Percentiles rank a stretch among this genome's conserved stretches.
Evolutionary conservation across 2,888 invertebrate species (phyloP).

Genomic region (Rhingia campestris): DNA sequence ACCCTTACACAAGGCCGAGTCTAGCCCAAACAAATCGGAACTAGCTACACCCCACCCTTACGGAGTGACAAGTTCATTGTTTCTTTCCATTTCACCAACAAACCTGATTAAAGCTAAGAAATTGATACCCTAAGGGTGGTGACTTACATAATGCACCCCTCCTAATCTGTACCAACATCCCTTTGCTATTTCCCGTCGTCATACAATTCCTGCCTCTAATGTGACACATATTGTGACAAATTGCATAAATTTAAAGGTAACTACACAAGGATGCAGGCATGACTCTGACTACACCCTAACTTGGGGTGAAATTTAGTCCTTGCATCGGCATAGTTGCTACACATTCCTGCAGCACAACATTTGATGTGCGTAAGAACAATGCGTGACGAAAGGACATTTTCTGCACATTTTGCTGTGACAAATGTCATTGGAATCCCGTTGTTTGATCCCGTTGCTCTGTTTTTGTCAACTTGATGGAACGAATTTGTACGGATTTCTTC

Average conservation of each 20-base stretch:
- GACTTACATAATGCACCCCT: slow-evolving; percentile 47
- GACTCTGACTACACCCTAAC: slow-evolving; percentile 26
- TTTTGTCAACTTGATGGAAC: slow-evolving; percentile 81
- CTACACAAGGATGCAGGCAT: neutral
- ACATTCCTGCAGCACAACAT: slow-evolving; percentile 53
- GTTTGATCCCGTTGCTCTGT: slow-evolving; percentile 74
- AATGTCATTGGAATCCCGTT: slow-evolving; percentile 65
- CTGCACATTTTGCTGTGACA: slow-evolving; percentile 78
- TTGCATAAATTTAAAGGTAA: slow-evolving; percentile 78
- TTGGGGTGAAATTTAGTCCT: slow-evolving; percentile 48
- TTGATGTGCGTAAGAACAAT: slow-evolving; percentile 79
- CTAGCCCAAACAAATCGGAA: slow-evolving; percentile 65
- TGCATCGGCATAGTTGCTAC: slow-evolving; percentile 23
- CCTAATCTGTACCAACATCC: slow-evolving; percentile 30
- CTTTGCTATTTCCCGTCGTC: slow-evolving; percentile 71
- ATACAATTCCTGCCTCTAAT: slow-evolving; percentile 82
- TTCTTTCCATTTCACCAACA: slow-evolving; percentile 47
- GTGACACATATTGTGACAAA: slow-evolving; percentile 84
- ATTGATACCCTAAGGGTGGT: slow-evolving; percentile 12
- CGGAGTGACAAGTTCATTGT: slow-evolving; percentile 62
- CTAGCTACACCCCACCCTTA: slow-evolving; percentile 38
- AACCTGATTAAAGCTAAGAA: slow-evolving; percentile 74
- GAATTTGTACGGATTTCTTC: slow-evolving; percentile 75
- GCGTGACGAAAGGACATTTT: slow-evolving; percentile 82
- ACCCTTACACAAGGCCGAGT: slow-evolving; percentile 45